phyloP scores from a whole-genome alignment of 1,140 invertebrate genomes.

The Notospermus geniculatus region DNA sequence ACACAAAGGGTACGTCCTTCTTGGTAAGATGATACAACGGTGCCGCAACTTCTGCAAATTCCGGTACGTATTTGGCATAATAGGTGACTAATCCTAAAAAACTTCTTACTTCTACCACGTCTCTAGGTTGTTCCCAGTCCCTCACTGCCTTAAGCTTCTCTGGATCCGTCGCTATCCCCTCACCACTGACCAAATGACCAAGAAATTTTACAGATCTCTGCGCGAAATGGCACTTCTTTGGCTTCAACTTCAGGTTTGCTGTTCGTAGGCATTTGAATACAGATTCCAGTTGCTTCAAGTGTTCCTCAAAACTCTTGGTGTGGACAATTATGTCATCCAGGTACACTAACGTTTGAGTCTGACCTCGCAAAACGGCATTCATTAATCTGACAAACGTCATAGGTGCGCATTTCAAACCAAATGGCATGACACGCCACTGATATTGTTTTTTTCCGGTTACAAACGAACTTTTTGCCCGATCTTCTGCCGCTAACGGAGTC shows the following conservation, averaged over 20 bases:
- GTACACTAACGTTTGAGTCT: constrained; percentile 20
- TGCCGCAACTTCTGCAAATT: constrained; percentile 31
- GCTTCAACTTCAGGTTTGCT: no score
- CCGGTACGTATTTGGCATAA: constrained; percentile 32
- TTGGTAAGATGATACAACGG: constrained; percentile 23
- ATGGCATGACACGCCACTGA: no score
- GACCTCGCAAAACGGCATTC: no score
- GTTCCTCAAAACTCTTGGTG: constrained; percentile 12
- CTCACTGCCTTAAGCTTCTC: constrained; percentile 38
- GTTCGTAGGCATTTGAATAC: constrained; percentile 22
- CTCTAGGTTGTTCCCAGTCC: constrained; percentile 37
- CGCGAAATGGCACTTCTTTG: constrained; percentile 55
- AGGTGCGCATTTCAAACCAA: no score
- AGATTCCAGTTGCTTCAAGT: constrained; percentile 17
- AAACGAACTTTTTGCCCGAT: no score
- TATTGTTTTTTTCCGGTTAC: no score
- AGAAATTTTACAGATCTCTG: constrained; percentile 31
- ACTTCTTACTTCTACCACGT: constrained; percentile 29
- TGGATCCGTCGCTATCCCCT: constrained; percentile 32
- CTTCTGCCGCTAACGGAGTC: no score
- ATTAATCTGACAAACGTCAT: no score
- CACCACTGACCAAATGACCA: constrained; percentile 31
- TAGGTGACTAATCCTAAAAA: constrained; percentile 38
- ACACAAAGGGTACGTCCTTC: constrained; percentile 12
- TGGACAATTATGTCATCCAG: constrained; percentile 26